Evolutionary conservation across 2,113 vertebrate genomes (phyloP).

Genomic region (Syngnathus scovelli): DNA sequence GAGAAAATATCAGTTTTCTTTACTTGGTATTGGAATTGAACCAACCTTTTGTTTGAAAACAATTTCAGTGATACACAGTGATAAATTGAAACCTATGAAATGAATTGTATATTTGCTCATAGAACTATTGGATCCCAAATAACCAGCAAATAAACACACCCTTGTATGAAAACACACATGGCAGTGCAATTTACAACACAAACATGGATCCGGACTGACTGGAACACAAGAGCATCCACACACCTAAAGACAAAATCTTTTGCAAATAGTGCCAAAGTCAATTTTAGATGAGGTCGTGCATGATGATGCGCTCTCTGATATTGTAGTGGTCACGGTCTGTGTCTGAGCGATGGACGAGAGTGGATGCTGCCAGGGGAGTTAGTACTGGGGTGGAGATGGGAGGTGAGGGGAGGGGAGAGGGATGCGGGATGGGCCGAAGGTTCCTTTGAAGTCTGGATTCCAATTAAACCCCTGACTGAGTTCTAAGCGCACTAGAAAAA

Average conservation of each 20-base stretch:
- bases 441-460: constrained; percentile 99
- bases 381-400: constrained; percentile 72
- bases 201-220: constrained; percentile 33
- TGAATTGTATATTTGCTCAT: constrained; percentile 2
- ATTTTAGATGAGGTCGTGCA: constrained; percentile 56
- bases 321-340: constrained; percentile 64
- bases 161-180: constrained; percentile 5
- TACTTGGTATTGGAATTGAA: background rate
- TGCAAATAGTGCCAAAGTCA: constrained; percentile 59
- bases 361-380: constrained; percentile 64
- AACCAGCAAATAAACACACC: constrained; percentile 9
- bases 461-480: constrained; percentile 99
- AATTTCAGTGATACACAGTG: background rate
- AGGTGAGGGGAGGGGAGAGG: constrained; percentile 39
- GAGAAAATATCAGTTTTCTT: background rate
- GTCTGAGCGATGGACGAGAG: constrained; percentile 49
- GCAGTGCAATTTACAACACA: constrained; percentile 38
- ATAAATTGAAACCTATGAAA: background rate
- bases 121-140: constrained; percentile 10
- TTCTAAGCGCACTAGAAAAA: constrained; percentile 94
- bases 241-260: constrained; percentile 45
- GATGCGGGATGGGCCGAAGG: constrained; percentile 75
- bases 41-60: background rate
- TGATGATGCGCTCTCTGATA: constrained; percentile 65
- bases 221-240: constrained; percentile 15